Base-by-base conservation (phyloP, 2,888 invertebrate genomes). In the Drosophila lacicola region DNA sequence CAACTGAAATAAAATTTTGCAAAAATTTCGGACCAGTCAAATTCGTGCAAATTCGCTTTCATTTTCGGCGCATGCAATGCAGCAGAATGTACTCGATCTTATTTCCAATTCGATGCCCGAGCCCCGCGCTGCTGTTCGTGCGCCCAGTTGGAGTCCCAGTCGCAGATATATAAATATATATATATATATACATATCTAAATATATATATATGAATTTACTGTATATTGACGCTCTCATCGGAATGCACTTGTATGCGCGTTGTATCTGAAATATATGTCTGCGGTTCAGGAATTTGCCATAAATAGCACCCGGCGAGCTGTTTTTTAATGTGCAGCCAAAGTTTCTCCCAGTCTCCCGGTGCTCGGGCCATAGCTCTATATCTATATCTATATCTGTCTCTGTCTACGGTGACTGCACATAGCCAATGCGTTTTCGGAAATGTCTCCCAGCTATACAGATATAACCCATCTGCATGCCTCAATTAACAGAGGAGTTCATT, bases 271-370 rank as follows among this genome's bases (percentile, higher is more conserved):
- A 75, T 73, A 79, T 73, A 71, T 83, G 82, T 70, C 70, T 72
- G 74, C 55, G 63, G 70, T 71, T 60, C 66, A 80, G 87, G 82
- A 83, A 83, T 88, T 83, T 70, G 83, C 87, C 89, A 80, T 82
- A 83, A 83, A 83, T 83, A 83, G 82, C 87, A 51, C 19, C 62
- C 74, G 70, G 46, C 64, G 58, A 54, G 63, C 73, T 71, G 65
- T 78, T 74, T 70, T 70, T 74, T 78, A 71, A 70, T 70, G 67
- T 75, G 42, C 70, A 62, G 46, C 55, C 33, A 42, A 37, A 53
- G 33, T 45, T 5, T 17, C 42, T 41, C 29, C 53, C 53, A 11
- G 53, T 60, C 25, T 47, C 44, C 66, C 74, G 67, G 53, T 62
- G 34, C 51, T 21, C 29, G 49, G 62, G 70, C 55, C 51, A 51